Conservation (phyloP, 2,113 vertebrate genomes). For the Malaclemys terrapin region DNA sequence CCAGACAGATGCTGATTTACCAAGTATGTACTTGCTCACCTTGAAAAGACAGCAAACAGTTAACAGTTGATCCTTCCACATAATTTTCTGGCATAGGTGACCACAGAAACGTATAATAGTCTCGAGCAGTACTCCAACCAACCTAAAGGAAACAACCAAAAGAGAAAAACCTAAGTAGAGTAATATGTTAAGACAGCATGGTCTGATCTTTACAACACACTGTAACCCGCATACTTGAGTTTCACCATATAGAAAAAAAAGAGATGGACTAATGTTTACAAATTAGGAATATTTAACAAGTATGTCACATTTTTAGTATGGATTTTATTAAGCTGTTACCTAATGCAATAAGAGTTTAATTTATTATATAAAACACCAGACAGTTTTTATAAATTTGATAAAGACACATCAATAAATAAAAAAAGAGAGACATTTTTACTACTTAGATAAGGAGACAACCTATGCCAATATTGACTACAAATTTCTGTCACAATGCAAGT, state of each 20-base stretch:
- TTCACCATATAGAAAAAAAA: constrained; percentile 57
- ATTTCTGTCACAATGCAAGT: neutral
- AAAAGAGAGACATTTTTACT: neutral
- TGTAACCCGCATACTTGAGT: constrained; percentile 27
- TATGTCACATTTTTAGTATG: constrained; percentile 68
- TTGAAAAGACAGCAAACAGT: constrained; percentile 95
- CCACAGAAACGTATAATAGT: constrained; percentile 99
- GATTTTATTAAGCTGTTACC: constrained; percentile 72
- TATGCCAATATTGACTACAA: neutral
- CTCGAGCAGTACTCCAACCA: constrained; percentile 98
- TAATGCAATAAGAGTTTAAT: constrained; percentile 44
- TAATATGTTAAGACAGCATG: constrained; percentile 24
- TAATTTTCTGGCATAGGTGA: constrained; percentile 95
- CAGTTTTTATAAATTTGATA: constrained; percentile 43
- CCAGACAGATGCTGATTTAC: neutral
- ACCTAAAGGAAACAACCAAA: constrained; percentile 84
- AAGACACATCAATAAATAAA: neutral
- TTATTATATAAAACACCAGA: constrained; percentile 41
- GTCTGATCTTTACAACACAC: constrained; percentile 27
- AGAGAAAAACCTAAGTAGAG: neutral
- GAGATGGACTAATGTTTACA: constrained; percentile 63
- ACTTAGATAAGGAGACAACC: neutral
- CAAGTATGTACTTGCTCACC: constrained; percentile 80
- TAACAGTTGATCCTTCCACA: constrained; percentile 90
- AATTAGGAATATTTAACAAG: constrained; percentile 73